Base-by-base conservation (phyloP, 2,797 vertebrate species). In the Amblyopsis hoosieri region DNA sequence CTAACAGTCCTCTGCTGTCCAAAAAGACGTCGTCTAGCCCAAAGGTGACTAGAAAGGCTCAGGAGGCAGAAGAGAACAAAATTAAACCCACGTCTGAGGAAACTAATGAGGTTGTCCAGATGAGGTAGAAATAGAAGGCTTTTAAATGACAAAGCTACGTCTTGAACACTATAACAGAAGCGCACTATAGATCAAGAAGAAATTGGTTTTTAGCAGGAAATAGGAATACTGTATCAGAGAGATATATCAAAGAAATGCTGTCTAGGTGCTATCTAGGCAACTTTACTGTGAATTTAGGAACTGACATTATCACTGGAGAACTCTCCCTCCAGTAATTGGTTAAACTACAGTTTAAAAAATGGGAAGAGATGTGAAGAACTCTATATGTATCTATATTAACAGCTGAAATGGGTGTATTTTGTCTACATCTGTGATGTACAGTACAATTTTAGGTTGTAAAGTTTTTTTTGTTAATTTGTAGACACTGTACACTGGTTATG, bases 1-100 rank as follows among this genome's bases (percentile, higher is more conserved):
- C 75, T 42, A 74, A 84, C 0, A 98, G 96, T 74, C 96, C 97
- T 17, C 96, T 95, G 88, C 78, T 87, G 19, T 47, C 73, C 12
- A 93, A 93, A 69, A 97, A 93, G 80, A 85, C 85, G 11, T 67
- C 86, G 0, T 67, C 73, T 15, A 96, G 95, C 74, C 90, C 90
- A 60, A 97, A 94, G 79, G 86, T 93, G 45, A 57, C 81, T 37
- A 90, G 90, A 75, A 96, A 91, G 79, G 79, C 76, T 72, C 79
- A 74, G 7, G 94, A 94, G 75, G 66, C 84, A 2, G 91, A 78
- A 0, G 83, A 95, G 49, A 82, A 69, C 71, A 89, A 82, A 12
- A 63, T 55, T 64, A 94, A 89, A 81, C 62, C 74, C 12, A 91
- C 87, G 59, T 74, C 87, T 62, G 83, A 68, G 77, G 93, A 94